A percentile compares a stretch with the other conserved stretches of the same genome.
Evolutionary conservation across 2,888 invertebrate species (phyloP).

Genomic region (Metallyticus violacea): DNA sequence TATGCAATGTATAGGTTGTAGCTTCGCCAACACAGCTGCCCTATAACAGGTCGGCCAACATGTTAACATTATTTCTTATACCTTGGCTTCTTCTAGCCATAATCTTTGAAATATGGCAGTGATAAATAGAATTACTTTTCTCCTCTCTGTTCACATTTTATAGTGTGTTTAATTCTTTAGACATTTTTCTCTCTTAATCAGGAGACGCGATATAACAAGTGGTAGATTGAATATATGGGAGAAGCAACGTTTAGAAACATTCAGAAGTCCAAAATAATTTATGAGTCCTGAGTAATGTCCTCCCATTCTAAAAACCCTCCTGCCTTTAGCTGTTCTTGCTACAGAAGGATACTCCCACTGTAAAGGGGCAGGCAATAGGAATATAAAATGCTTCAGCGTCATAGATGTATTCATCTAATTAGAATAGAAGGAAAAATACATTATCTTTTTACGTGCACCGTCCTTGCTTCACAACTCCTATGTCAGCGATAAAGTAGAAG

Average conservation of each 20-base stretch:
- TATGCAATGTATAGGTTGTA: too few relatives aligned
- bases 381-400: neutral
- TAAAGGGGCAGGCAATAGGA: neutral
- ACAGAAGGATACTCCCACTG: neutral
- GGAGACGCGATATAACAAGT: neutral
- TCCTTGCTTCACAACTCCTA: neutral
- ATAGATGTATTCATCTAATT: neutral
- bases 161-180: neutral
- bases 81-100: neutral
- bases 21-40: too few relatives aligned
- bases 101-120: neutral
- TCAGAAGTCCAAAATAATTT: neutral
- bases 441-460: neutral
- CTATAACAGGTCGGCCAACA: neutral
- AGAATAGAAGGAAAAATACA: neutral
- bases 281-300: neutral
- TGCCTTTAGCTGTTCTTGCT: too few relatives aligned
- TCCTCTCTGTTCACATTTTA: neutral
- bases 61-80: neutral
- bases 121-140: neutral
- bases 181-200: neutral
- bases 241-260: neutral
- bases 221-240: neutral
- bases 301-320: neutral
- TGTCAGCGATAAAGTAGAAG: too few relatives aligned